Evolutionary conservation across 2,113 vertebrate genomes (phyloP).

Genomic region (Carettochelys insculpta): DNA sequence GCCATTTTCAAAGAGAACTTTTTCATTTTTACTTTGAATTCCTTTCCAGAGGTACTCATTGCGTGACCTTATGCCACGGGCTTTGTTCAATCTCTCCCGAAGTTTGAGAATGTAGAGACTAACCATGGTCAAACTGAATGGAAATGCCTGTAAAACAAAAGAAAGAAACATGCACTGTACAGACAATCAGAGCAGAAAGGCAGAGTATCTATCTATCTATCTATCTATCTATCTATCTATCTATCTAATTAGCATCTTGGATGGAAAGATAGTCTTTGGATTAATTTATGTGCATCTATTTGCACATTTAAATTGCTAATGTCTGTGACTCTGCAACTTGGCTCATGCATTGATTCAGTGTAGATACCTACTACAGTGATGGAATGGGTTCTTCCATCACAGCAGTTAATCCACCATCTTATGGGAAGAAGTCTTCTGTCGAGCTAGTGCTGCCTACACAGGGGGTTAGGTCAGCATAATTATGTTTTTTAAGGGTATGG

Average conservation of each 20-base stretch:
- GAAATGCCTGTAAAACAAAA: neutral
- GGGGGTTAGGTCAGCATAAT: neutral
- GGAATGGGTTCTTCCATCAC: neutral
- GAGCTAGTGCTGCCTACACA: neutral
- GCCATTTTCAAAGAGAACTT: neutral
- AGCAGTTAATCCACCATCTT: neutral
- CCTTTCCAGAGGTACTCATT: neutral
- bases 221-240: no score
- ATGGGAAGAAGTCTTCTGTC: neutral
- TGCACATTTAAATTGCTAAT: neutral
- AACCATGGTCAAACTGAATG: slow-evolving; percentile 16
- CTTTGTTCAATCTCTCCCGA: rapidly evolving
- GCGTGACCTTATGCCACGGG: neutral
- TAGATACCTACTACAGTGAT: neutral
- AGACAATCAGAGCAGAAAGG: slow-evolving; percentile 45
- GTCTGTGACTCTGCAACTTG: neutral
- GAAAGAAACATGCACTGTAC: neutral
- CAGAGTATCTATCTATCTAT: no score
- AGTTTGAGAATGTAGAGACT: neutral
- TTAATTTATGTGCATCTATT: slow-evolving; percentile 23
- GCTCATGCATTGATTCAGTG: neutral
- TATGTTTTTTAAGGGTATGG: neutral
- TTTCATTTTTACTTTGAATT: neutral
- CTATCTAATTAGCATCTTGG: neutral
- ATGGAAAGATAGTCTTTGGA: neutral